Evolutionary conservation across 2,113 vertebrate genomes (phyloP), one percentile per base, ranked within the genome.

Genomic region (Perccottus glenii): DNA sequence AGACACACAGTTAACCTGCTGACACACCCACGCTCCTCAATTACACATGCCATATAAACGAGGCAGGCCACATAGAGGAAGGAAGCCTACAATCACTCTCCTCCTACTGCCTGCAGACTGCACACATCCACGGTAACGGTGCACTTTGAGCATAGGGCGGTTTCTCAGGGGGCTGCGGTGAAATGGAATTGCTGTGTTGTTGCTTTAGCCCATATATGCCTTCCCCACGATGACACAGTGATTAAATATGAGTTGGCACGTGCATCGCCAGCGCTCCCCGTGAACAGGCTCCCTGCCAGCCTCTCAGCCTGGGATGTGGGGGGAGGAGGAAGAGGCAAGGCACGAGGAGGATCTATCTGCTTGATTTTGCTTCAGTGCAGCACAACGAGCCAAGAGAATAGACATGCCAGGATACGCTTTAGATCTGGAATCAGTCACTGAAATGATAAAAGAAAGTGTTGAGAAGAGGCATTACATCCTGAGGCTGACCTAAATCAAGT

Each of bases 161-260:
- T 53, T 38, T 68, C 83, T 73, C 75, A n/a, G 42, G 60, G 78
- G 70, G 60, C 47, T 42, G 35, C 45, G 6, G 51, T 55, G 64
- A 76, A 86, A 82, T 81, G 83, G 61, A 75, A 85, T 82, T 72
- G 80, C 67, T 76, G 57, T 81, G 81, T 77, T 75, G 60, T 57
- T 75, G 74, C 70, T 70, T 71, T 56, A 64, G 67, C 71, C 70
- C 68, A 71, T 51, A 73, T 77, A 47, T 33, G 11, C 51, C 65
- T 49, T 77, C 53, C 62, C 49, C 70, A 52, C 72, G 61, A 82
- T 35, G 50, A 86, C 86, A 88, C 76, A 87, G 85, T 91, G 88
- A 91, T 91, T 88, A 88, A 92, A 92, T 74, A 83, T 74, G 66
- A 88, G 78, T 57, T 43, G 12, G 77, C 85, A 90, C 52, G 73